Evolutionary conservation across 2,113 vertebrate genomes (phyloP), one percentile per base, ranked within the genome.

Genomic region (Cyanocitta stelleri): DNA sequence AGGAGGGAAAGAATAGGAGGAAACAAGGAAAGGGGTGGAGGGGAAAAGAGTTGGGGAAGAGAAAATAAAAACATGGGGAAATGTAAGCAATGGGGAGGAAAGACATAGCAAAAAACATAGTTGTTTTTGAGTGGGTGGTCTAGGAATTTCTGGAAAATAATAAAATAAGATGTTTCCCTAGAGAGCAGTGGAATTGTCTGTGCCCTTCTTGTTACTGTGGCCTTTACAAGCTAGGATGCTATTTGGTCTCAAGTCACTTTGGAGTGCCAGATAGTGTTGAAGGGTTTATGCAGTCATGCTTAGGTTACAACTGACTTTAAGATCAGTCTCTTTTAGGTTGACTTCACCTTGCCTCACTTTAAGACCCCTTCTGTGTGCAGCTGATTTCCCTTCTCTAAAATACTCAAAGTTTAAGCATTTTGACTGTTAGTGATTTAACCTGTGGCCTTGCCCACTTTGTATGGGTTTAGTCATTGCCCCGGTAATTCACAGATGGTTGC

Each of bases 1-100:
- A 62, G 48, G 35, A 80, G 67, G 30, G 27, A 85, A 87, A 94
- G 93, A 97, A 95, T 95, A 66, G 88, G 59, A 95, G 96, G 78
- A 95, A 95, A 51, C 13, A 56, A 66, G 54, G 69, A 51, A 72
- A 71, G 24, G 74, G n/a, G 46, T 88, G 90, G 79, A 85, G 49
- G 43, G 68, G 63, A 61, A 68, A 72, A 43, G 61, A 71, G 39
- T 6, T 72, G 27, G 30, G 41, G 41, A 79, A 84, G 69, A 77
- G 37, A 74, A 78, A 74, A 78, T 66, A 49, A 75, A 87, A 96
- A 37, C 58, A 66, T 16, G 26, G 32, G 24, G 32, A 74, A 81
- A 59, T 20, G 8, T 33, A 66, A 35, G 23, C 11, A 2, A 16
- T 91, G 23, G 48, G 48, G 73, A 78, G 39, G 16, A 74, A 93